Evolutionary conservation across 1,140 invertebrate genomes (phyloP).

Genomic region (Leptopilina clavipes): DNA sequence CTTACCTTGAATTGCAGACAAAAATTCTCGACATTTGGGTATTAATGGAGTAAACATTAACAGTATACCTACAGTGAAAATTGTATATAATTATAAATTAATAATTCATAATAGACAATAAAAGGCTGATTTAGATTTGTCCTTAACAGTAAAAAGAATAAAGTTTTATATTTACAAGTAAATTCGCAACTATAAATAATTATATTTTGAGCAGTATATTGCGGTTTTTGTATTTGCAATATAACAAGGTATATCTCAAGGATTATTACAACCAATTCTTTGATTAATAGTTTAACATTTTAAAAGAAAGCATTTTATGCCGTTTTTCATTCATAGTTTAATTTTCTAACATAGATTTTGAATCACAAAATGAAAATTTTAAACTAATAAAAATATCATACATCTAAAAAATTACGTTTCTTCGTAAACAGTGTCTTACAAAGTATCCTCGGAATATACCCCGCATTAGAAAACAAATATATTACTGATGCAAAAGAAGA

Average conservation of each 20-base stretch:
- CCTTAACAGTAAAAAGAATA: background rate
- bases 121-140: background rate
- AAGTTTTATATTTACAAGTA: constrained; percentile 21
- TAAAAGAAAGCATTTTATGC: background rate
- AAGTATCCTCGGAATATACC: background rate
- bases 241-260: constrained; percentile 6
- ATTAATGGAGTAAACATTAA: constrained; percentile 28
- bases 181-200: constrained; percentile 1
- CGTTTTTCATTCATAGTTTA: background rate
- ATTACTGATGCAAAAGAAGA: background rate
- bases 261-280: background rate
- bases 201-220: background rate
- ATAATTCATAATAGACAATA: constrained; percentile 1
- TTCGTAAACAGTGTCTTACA: background rate
- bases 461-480: background rate
- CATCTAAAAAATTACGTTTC: background rate
- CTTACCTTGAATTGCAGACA: too few species aligned
- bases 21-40: too few species aligned
- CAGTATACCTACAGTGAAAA: constrained; percentile 37
- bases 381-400: background rate
- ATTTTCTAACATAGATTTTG: background rate
- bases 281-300: background rate
- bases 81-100: constrained; percentile 26
- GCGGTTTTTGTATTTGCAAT: background rate
- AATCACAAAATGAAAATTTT: background rate